phyloP scores from a whole-genome alignment of 2,113 vertebrate genomes.

The Notarius lentiginosus region DNA sequence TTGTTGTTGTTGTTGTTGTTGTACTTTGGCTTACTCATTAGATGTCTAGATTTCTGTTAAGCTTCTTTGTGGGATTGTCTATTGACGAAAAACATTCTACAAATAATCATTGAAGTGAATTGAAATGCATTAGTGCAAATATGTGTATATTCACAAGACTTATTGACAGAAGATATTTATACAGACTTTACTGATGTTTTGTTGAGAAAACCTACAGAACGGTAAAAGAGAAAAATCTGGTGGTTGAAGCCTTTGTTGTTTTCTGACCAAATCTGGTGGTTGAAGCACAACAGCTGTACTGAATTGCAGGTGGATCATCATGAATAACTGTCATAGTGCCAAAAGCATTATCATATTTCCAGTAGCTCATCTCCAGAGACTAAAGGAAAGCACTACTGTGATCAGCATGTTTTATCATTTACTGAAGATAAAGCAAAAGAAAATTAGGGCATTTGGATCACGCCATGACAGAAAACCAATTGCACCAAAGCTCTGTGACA shows the following conservation, averaged over 20 bases:
- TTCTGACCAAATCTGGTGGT: neutral
- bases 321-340: slow-evolving; percentile 59
- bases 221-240: neutral
- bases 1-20: neutral
- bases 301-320: slow-evolving; percentile 61
- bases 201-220: neutral
- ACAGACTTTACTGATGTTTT: neutral
- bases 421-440: slow-evolving; percentile 56
- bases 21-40: neutral
- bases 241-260: neutral
- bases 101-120: neutral
- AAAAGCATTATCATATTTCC: slow-evolving; percentile 48
- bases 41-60: neutral
- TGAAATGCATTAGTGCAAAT: neutral
- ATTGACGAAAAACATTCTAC: neutral
- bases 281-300: slow-evolving; percentile 47
- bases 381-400: slow-evolving; percentile 16
- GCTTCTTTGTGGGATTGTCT: neutral
- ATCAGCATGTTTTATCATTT: slow-evolving; percentile 61
- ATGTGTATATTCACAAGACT: neutral
- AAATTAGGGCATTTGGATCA: slow-evolving; percentile 49
- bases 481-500: slow-evolving; percentile 40
- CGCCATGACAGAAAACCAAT: slow-evolving; percentile 38
- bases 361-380: slow-evolving; percentile 46
- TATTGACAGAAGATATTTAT: neutral